Conservation (phyloP, 2,113 vertebrate genomes). For the Mormyrus iriodes region DNA sequence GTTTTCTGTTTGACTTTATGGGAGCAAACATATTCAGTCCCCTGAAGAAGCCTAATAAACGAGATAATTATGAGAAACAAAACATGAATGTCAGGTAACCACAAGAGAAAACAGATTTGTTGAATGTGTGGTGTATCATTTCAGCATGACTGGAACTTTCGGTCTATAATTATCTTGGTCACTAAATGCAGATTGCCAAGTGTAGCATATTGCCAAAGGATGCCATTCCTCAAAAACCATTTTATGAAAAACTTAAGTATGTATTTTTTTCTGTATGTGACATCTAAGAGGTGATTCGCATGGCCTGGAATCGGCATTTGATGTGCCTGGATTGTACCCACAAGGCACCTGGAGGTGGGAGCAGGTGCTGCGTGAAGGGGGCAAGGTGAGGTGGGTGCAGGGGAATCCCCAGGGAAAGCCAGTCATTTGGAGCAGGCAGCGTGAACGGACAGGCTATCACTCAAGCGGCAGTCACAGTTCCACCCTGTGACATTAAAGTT, state of each 20-base stretch:
- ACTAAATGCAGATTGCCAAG: background rate
- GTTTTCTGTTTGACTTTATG: background rate
- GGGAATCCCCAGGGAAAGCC: constrained; percentile 1
- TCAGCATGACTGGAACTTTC: background rate
- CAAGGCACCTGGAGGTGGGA: background rate
- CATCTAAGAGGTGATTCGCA: background rate
- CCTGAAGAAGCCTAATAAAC: background rate
- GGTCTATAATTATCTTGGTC: background rate
- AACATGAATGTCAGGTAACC: constrained; percentile 8
- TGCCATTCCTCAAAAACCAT: background rate
- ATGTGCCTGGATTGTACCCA: background rate
- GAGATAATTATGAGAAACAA: constrained; percentile 2
- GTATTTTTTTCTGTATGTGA: background rate
- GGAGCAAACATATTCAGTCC: background rate
- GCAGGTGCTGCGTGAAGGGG: background rate
- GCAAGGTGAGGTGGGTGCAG: background rate
- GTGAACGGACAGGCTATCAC: background rate
- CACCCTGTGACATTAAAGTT: background rate
- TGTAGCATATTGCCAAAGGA: background rate
- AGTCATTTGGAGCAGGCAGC: background rate
- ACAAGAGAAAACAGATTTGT: background rate
- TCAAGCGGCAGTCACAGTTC: background rate
- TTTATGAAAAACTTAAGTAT: background rate
- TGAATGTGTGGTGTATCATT: background rate
- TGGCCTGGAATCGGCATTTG: background rate